Evolutionary conservation across 1,140 invertebrate species (phyloP).

Genomic region (Tribolium castaneum): DNA sequence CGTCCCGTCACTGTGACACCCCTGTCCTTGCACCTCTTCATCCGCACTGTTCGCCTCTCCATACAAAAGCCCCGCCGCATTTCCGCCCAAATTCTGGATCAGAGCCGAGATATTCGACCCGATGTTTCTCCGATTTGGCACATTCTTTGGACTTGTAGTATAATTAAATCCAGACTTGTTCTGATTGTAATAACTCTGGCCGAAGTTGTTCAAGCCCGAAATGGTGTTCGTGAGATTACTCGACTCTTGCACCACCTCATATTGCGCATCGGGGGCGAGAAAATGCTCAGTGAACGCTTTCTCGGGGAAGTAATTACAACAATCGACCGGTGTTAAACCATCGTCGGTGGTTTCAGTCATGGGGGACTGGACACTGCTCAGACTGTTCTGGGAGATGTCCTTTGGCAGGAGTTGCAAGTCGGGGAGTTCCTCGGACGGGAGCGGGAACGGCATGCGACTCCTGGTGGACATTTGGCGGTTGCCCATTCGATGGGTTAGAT

Average conservation of each 20-base stretch:
- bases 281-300: constrained; percentile 62
- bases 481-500: constrained; percentile 66
- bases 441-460: constrained; percentile 69
- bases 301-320: constrained; percentile 57
- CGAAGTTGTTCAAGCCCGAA: constrained; percentile 59
- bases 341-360: constrained; percentile 63
- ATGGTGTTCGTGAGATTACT: constrained; percentile 61
- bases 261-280: constrained; percentile 72
- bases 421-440: constrained; percentile 61
- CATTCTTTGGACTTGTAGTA: constrained; percentile 50
- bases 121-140: constrained; percentile 56
- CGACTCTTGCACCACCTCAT: constrained; percentile 69
- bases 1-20: constrained; percentile 61
- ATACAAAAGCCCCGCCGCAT: constrained; percentile 61
- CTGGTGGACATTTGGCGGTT: constrained; percentile 70
- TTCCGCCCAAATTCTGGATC: constrained; percentile 63
- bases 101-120: constrained; percentile 62
- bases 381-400: constrained; percentile 68
- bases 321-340: constrained; percentile 55
- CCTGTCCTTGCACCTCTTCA: constrained; percentile 57
- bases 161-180: constrained; percentile 51
- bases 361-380: constrained; percentile 63
- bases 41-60: constrained; percentile 54
- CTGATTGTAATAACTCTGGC: constrained; percentile 56
- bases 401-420: constrained; percentile 64